Percentiles rank a stretch among this genome's conserved stretches.
These are phyloP conservation scores for Meandrina meandrites DNA, from an alignment of 92 coral and sea anemone genomes.

Conservation along the genomic window DNA sequence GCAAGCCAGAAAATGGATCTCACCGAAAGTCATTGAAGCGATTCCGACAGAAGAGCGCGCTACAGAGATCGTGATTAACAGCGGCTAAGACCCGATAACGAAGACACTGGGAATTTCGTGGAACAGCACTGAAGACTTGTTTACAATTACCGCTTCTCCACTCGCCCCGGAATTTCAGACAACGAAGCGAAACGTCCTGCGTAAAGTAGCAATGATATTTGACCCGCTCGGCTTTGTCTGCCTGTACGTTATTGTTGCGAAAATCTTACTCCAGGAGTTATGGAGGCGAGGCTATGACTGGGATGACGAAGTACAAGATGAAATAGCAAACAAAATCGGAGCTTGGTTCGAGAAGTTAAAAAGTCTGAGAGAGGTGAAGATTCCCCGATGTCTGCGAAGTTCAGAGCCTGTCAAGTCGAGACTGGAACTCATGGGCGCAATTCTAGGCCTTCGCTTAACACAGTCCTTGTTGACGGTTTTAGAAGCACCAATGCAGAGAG, in stretches of 20 bases:
- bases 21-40: constrained; percentile 24
- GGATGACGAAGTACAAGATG: too few relatives aligned
- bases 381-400: constrained; percentile 46
- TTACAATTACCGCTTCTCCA: constrained; percentile 16
- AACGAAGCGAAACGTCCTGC: too few relatives aligned
- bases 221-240: constrained; percentile 57
- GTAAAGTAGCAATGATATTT: constrained; percentile 50
- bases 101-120: constrained; percentile 49
- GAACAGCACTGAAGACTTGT: constrained; percentile 47
- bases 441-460: too few relatives aligned
- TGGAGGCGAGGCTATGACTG: too few relatives aligned
- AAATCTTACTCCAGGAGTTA: too few relatives aligned
- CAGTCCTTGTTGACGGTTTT: too few relatives aligned
- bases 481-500: too few relatives aligned
- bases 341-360: constrained; percentile 53
- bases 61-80: constrained; percentile 21
- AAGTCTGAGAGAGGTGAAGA: constrained; percentile 23
- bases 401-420: constrained; percentile 29
- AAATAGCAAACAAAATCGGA: too few relatives aligned
- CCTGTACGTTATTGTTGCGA: constrained; percentile 42
- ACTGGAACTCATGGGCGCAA: too few relatives aligned
- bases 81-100: constrained; percentile 3
- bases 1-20: too few relatives aligned
- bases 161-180: constrained; percentile 23
- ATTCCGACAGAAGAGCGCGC: constrained; percentile 44